A percentile compares a stretch with the other conserved stretches of the same genome.
These are phyloP conservation scores for Steinernema scapterisci DNA, from an alignment of 2,888 invertebrate species.

Conservation along the genomic window DNA sequence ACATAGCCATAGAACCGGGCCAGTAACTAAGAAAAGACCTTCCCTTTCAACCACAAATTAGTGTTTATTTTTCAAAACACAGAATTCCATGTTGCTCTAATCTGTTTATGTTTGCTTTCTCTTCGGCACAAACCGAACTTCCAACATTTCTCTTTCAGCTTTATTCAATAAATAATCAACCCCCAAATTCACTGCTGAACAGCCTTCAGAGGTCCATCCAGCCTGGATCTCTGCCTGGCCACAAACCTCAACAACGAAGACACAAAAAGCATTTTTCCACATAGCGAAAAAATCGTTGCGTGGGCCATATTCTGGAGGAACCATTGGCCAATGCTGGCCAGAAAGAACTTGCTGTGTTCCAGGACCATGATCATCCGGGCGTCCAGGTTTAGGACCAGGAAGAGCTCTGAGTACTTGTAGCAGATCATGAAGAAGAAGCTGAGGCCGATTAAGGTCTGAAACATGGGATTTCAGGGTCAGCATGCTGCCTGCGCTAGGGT, in stretches of 20 bases:
- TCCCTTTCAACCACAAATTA: too few relatives aligned
- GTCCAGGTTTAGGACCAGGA: constrained; percentile 49
- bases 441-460: constrained; percentile 54
- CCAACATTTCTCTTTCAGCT: too few relatives aligned
- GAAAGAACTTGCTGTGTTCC: constrained; percentile 52
- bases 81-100: too few relatives aligned
- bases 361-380: constrained; percentile 37
- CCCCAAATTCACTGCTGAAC: neutral
- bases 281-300: constrained; percentile 41
- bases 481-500: too few relatives aligned
- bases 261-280: constrained; percentile 50
- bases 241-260: constrained; percentile 42
- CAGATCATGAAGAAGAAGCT: constrained; percentile 61
- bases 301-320: constrained; percentile 58
- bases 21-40: too few relatives aligned
- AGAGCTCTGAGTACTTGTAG: constrained; percentile 61
- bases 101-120: too few relatives aligned
- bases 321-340: constrained; percentile 59
- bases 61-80: too few relatives aligned
- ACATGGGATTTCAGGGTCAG: neutral
- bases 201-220: too few relatives aligned
- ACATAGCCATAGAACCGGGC: too few relatives aligned
- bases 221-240: neutral
- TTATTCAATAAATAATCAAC: constrained; percentile 18
- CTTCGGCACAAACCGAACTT: too few relatives aligned